Conservation (phyloP, 2,888 invertebrate genomes). For the Tricholauxania praeusta region DNA sequence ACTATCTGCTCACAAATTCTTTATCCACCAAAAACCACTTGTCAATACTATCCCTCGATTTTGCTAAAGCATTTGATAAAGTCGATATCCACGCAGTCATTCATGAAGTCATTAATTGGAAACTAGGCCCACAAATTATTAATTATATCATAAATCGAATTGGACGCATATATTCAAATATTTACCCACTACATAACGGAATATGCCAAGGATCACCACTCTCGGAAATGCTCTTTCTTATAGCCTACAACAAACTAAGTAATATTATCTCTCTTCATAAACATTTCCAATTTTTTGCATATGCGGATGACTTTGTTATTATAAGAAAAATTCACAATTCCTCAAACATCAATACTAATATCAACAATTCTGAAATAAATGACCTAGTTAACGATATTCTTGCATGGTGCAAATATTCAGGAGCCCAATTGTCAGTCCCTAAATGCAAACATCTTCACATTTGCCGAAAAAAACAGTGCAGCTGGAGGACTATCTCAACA, state of each 20-base stretch:
- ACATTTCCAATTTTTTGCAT: background rate
- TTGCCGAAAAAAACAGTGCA: slow-evolving; percentile 32
- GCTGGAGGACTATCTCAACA: background rate
- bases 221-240: slow-evolving; percentile 29
- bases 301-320: slow-evolving; percentile 31
- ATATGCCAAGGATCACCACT: slow-evolving; percentile 25
- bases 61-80: slow-evolving; percentile 36
- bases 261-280: slow-evolving; percentile 8
- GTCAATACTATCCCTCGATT: slow-evolving; percentile 31
- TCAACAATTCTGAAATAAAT: background rate
- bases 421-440: slow-evolving; percentile 25
- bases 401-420: slow-evolving; percentile 31
- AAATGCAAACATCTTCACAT: slow-evolving; percentile 37
- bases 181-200: slow-evolving; percentile 14
- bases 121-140: slow-evolving; percentile 29
- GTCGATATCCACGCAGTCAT: slow-evolving; percentile 27
- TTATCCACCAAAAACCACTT: slow-evolving; percentile 37
- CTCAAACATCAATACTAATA: slow-evolving; percentile 9
- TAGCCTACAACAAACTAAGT: slow-evolving; percentile 26
- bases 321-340: slow-evolving; percentile 24
- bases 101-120: slow-evolving; percentile 34
- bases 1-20: slow-evolving; percentile 37
- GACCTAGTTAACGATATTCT: slow-evolving; percentile 6
- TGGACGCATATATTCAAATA: background rate
- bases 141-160: slow-evolving; percentile 31